A percentile compares a stretch with the other conserved stretches of the same genome.
phyloP scores from a whole-genome alignment of 1,140 invertebrate species.

The Trichoplusia ni region DNA sequence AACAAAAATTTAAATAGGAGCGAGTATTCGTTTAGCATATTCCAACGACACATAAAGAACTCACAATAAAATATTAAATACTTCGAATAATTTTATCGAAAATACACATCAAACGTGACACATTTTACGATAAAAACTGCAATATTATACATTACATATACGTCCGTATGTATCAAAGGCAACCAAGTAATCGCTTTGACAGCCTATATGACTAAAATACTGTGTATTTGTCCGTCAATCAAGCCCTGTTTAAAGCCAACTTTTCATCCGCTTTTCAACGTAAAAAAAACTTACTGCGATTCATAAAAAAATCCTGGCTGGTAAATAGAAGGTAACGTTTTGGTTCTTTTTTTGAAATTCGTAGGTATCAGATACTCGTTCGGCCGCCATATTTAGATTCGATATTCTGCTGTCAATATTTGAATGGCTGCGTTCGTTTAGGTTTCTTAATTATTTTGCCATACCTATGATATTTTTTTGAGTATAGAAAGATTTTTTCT shows the following conservation, averaged over 20 bases:
- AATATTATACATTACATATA: neutral
- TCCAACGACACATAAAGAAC: too few relatives aligned
- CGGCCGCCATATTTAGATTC: conserved; percentile 7
- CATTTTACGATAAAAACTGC: too few relatives aligned
- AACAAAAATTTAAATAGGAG: too few relatives aligned
- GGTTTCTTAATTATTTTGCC: too few relatives aligned
- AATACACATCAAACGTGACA: too few relatives aligned
- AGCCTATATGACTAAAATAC: conserved; percentile 22
- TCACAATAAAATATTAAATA: too few relatives aligned
- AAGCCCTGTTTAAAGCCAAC: conserved; percentile 17
- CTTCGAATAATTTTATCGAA: too few relatives aligned
- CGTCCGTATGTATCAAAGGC: conserved; percentile 11
- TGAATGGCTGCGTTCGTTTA: too few relatives aligned
- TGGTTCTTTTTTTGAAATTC: neutral
- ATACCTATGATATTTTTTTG: too few relatives aligned
- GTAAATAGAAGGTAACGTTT: neutral
- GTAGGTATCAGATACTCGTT: neutral
- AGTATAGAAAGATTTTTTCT: too few relatives aligned
- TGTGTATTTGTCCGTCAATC: neutral
- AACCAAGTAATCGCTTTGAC: conserved; percentile 41
- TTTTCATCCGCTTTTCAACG: conserved; percentile 12
- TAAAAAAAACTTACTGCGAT: conserved; percentile 24
- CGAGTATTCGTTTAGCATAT: too few relatives aligned
- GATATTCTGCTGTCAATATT: neutral
- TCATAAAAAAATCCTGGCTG: neutral